Base-by-base conservation (phyloP, 2,797 vertebrate genomes). In the Propithecus perrieri region DNA sequence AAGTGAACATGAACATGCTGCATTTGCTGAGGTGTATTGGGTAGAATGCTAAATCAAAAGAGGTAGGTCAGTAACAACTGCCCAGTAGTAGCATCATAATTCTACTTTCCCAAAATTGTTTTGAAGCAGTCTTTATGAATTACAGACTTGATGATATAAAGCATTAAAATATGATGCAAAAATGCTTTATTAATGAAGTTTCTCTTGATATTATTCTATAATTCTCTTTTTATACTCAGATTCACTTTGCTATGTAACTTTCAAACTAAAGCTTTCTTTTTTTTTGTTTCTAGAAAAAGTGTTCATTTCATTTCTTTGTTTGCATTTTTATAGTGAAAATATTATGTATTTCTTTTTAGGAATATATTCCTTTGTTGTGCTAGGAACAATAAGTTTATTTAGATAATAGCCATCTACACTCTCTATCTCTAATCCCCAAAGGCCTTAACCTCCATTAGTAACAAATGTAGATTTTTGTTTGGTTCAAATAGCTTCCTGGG, bases 381-480 rank as follows among this genome's bases (percentile, higher is more conserved):
- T 17, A 41, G 53, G 67, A 91, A 89, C 80, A 88, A 11, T 94
- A 71, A 7, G 61, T 93, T 93, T 91, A 53, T 78, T 92, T 96
- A 89, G 78, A 76, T 84, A 93, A 86, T 94, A 65, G 43, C 43
- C 17, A n/a, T 80, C 46, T 88, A 11, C 15, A 5, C 35, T 13
- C 9, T 81, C 22, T 13, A 0, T 79, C 69, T 79, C 61, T 90
- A 94, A 95, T 95, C 95, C 81, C 55, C 53, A 85, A 79, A 94
- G 91, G 75, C 74, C 89, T 92, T 96, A 95, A 92, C 90, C 86
- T 97, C 87, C 76, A 89, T 89, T 95, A 91, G 87, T 74, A 80
- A 74, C 96, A 95, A 96, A 88, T 92, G 85, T 67, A 96, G 79
- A 87, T 94, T 94, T 91, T 94, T 95, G 87, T 89, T 89, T 96